Evolutionary conservation across 1,140 invertebrate species (phyloP).

Genomic region (Drosophila sp.): DNA sequence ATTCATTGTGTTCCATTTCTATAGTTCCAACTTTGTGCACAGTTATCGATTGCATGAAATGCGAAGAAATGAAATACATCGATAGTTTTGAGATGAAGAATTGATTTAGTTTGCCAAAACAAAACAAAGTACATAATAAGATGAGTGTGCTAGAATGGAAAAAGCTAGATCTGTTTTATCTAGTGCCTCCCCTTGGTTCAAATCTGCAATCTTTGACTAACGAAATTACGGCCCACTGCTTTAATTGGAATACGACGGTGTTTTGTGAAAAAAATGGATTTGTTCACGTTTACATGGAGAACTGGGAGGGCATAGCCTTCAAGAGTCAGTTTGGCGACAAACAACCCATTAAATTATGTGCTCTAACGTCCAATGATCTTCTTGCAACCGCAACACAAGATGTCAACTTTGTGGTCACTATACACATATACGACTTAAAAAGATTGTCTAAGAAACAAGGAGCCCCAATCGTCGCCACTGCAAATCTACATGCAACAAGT

Average conservation of each 20-base stretch:
- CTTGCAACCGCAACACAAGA: constrained; percentile 42
- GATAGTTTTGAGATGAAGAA: background rate
- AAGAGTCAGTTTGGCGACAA: constrained; percentile 18
- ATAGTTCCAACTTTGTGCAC: background rate
- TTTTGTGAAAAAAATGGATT: constrained; percentile 50
- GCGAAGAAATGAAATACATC: background rate
- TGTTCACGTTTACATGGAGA: constrained; percentile 40
- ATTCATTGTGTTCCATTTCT: background rate
- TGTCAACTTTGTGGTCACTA: constrained; percentile 12
- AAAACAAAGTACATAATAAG: constrained; percentile 22
- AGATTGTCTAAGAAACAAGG: constrained; percentile 44
- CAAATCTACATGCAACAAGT: constrained; percentile 29
- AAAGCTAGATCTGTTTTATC: constrained; percentile 51
- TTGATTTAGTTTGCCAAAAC: background rate
- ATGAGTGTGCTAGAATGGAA: constrained; percentile 65
- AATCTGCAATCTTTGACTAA: constrained; percentile 19
- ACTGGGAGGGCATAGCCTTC: constrained; percentile 45
- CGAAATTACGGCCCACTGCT: constrained; percentile 51
- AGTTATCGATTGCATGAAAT: background rate
- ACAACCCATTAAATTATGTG: constrained; percentile 36
- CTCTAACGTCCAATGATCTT: constrained; percentile 46
- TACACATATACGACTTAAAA: constrained; percentile 53
- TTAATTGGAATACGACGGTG: constrained; percentile 35
- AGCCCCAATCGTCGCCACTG: constrained; percentile 29
- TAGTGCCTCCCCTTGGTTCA: background rate